Evolutionary conservation across 1,140 invertebrate genomes (phyloP).

Genomic region (Schlechtendalia chinensis): DNA sequence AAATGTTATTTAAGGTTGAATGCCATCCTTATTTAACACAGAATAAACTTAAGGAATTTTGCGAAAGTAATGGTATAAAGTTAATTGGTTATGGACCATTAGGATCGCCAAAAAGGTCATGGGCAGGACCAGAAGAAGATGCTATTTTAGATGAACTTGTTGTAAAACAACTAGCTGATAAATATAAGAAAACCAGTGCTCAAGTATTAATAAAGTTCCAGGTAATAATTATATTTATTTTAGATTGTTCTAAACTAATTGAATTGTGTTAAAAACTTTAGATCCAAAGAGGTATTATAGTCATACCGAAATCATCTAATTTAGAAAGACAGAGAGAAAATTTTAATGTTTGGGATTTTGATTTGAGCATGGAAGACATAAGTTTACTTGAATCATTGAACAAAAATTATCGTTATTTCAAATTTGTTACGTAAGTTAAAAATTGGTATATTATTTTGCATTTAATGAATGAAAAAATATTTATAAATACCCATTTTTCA

Average conservation of each 20-base stretch:
- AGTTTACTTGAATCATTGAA: slow-evolving; percentile 56
- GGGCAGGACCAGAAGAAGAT: slow-evolving; percentile 62
- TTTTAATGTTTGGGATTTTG: slow-evolving; percentile 71
- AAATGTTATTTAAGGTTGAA: slow-evolving; percentile 64
- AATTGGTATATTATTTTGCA: neutral
- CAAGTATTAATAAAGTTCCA: slow-evolving; percentile 71
- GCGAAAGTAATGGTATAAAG: slow-evolving; percentile 64
- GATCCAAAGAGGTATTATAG: slow-evolving; percentile 60
- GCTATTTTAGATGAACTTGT: slow-evolving; percentile 65
- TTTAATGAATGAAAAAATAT: neutral
- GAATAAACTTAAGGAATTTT: slow-evolving; percentile 70
- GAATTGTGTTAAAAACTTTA: neutral
- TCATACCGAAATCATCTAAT: slow-evolving; percentile 69
- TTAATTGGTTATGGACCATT: slow-evolving; percentile 80
- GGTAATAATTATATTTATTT: slow-evolving; percentile 52
- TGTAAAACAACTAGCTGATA: slow-evolving; percentile 66
- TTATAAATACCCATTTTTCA: slow-evolving; percentile 29
- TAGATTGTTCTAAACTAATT: neutral
- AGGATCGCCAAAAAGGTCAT: slow-evolving; percentile 65
- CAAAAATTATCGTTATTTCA: slow-evolving; percentile 54
- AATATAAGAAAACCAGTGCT: slow-evolving; percentile 68
- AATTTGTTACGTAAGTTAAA: slow-evolving; percentile 54
- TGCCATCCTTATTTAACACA: slow-evolving; percentile 84
- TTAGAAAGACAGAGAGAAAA: slow-evolving; percentile 69
- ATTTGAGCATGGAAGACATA: slow-evolving; percentile 62